Percentiles rank a stretch among this genome's conserved stretches.
These are phyloP conservation scores for Acrobasis consociella DNA, from an alignment of 2,888 invertebrate genomes.

Conservation along the genomic window DNA sequence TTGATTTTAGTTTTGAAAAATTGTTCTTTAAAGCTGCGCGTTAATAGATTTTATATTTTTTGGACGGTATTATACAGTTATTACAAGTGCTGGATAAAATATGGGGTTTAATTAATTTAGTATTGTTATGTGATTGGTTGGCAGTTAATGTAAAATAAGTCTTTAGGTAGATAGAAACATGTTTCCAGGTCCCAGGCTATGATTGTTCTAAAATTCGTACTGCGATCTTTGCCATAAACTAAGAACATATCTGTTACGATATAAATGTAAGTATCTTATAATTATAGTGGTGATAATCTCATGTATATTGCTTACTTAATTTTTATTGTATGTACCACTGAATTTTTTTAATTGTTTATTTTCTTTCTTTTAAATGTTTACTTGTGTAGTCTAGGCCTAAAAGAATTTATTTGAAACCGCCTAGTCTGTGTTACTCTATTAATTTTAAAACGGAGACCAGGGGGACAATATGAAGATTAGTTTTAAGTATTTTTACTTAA, in stretches of 20 bases:
- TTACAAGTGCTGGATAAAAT: no score
- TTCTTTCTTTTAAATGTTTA: neutral
- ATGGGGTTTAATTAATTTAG: neutral
- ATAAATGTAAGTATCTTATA: conserved; percentile 16
- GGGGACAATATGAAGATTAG: conserved; percentile 3
- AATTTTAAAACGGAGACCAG: conserved; percentile 25
- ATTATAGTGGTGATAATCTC: conserved; percentile 10
- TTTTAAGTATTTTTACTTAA: neutral
- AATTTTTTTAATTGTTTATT: neutral
- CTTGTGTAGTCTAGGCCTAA: conserved; percentile 17
- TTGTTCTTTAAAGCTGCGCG: no score
- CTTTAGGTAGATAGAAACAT: conserved; percentile 7
- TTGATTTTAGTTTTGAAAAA: no score
- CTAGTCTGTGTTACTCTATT: conserved; percentile 25
- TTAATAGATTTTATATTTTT: no score
- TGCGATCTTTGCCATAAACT: conserved; percentile 21
- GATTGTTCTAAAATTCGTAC: conserved; percentile 8
- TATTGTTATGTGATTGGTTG: neutral
- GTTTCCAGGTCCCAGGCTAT: conserved; percentile 14
- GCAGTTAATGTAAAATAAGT: conserved; percentile 1
- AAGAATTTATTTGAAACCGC: conserved; percentile 24
- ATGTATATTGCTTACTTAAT: conserved; percentile 16
- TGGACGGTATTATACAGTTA: no score
- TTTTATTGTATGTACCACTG: neutral
- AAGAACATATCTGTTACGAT: conserved; percentile 18